Evolutionary conservation across 2,113 vertebrate genomes (phyloP), one percentile per base, ranked within the genome.

Genomic region (Psilopsiagon aymara): DNA sequence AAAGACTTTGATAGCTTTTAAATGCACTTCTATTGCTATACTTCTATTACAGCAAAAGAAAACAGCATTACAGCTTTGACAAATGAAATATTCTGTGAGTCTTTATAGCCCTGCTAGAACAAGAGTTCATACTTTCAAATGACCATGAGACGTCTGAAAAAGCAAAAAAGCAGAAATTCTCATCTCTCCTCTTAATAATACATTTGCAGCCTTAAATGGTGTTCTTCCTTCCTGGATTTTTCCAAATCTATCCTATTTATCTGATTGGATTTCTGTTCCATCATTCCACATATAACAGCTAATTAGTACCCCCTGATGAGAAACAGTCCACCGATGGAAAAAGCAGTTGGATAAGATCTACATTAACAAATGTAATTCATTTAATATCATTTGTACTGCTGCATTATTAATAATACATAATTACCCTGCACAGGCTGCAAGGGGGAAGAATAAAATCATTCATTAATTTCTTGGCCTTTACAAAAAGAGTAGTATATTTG

Each of bases 341-440:
- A 98, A 98, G 97, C 97, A 98, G 97, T 98, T 98, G 98, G 98
- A 98, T 98, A 98, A 98, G 97, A 98, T 98, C 98, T 98, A 98
- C 97, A 96, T 98, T 98, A 98, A 98, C 98, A 98, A 98, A 98
- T 98, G 98, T 98, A 97, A 97, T 98, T 98, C 98, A 98, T 98
- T 98, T 98, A 98, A 98, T 98, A 98, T 98, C 98, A 98, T 98
- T 98, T 98, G 97, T 97, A 95, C 97, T 98, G 95, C 97, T 98
- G 97, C 98, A 98, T 98, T 98, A 98, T 98, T 98, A 98, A 98
- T 98, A 98, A 98, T 98, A 97, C 95, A 97, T 98, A 98, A 98
- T 98, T 98, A 98, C 91, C 94, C 97, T 92, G 94, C 92, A 94
- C 92, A 95, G 93, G 93, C 97, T 98, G 94, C 89, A 97, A 98